phyloP scores from a whole-genome alignment of 2,888 invertebrate genomes.

The Acanthosepion esculentum region DNA sequence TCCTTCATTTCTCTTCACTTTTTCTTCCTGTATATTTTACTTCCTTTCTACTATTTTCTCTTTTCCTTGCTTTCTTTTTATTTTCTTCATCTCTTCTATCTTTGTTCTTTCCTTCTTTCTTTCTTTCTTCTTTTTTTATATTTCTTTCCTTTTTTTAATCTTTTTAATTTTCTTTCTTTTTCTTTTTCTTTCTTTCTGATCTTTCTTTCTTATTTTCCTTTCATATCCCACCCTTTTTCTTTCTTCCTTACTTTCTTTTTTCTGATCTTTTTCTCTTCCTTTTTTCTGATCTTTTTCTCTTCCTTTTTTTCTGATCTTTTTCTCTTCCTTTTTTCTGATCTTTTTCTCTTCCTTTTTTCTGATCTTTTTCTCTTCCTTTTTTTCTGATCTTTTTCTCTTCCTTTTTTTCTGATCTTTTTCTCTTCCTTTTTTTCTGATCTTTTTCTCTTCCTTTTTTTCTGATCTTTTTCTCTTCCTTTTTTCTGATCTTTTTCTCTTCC shows the following conservation, averaged over 20 bases:
- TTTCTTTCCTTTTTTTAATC: neutral
- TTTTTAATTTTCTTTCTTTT: neutral
- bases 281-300: neutral
- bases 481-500: no score
- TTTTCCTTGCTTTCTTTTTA: neutral
- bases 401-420: no score
- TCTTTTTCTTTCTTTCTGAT: neutral
- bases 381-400: no score
- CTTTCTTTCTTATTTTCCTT: no score
- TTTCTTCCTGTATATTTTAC: neutral
- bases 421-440: no score
- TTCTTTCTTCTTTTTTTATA: neutral
- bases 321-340: no score
- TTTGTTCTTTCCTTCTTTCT: neutral
- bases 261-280: neutral
- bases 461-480: no score
- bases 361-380: no score
- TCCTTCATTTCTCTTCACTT: neutral
- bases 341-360: no score
- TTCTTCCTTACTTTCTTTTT: neutral
- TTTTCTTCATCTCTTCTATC: accelerated
- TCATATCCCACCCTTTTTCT: neutral
- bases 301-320: neutral
- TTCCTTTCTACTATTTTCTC: neutral
- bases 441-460: no score